phyloP scores from a whole-genome alignment of 2,797 vertebrate genomes.

The Clarias fuscus region DNA sequence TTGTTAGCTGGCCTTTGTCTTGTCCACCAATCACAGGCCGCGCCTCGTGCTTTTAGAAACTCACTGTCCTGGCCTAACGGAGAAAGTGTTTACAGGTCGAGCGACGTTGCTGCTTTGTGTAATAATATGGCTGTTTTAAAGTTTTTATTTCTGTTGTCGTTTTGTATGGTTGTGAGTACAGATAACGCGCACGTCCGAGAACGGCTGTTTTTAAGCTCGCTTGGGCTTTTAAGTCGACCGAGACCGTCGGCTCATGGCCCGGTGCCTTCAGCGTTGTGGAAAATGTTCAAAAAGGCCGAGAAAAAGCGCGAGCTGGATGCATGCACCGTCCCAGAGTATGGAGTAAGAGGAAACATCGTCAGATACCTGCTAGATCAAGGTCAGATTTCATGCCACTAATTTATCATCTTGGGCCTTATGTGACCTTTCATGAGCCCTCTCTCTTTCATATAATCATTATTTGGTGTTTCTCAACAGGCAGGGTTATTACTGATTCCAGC shows the following conservation, averaged over 20 bases:
- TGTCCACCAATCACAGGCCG: slow-evolving; percentile 38
- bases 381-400: slow-evolving; percentile 52
- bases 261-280: slow-evolving; percentile 83
- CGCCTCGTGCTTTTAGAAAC: slow-evolving; percentile 3
- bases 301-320: slow-evolving; percentile 50
- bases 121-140: slow-evolving; percentile 7
- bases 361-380: slow-evolving; percentile 86
- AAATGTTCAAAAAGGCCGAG: slow-evolving; percentile 75
- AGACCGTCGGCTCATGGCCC: slow-evolving; percentile 51
- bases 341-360: slow-evolving; percentile 88
- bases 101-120: neutral
- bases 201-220: slow-evolving; percentile 68
- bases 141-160: slow-evolving; percentile 23
- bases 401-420: neutral
- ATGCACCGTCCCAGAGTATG: slow-evolving; percentile 84
- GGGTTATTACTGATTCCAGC: slow-evolving; percentile 62
- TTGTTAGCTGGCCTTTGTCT: neutral
- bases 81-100: neutral
- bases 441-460: neutral
- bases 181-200: slow-evolving; percentile 61
- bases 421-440: neutral
- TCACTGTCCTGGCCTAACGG: neutral
- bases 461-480: slow-evolving; percentile 65
- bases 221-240: slow-evolving; percentile 75
- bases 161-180: neutral